Percentiles rank a stretch among this genome's conserved stretches.
These are phyloP conservation scores for Phocides pigmalion DNA, from an alignment of 1,140 invertebrate genomes.

Conservation along the genomic window DNA sequence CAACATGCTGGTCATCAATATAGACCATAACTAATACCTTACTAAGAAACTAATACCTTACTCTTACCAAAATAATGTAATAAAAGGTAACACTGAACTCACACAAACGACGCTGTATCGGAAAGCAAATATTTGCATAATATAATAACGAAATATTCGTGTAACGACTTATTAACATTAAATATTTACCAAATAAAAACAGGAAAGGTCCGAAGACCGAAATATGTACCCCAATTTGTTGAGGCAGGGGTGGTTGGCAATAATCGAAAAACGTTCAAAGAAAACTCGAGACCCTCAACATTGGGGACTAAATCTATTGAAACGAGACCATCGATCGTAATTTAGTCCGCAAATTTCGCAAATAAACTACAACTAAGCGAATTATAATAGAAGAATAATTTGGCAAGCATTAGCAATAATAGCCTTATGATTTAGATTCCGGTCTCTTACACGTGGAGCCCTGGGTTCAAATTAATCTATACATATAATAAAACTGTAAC, in stretches of 20 bases:
- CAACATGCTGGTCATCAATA: too few relatives aligned
- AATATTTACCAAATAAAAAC: constrained; percentile 34
- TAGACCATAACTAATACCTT: too few relatives aligned
- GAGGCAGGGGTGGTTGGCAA: constrained; percentile 25
- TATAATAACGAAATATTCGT: constrained; percentile 21
- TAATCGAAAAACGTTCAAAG: constrained; percentile 48
- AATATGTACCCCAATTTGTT: constrained; percentile 28
- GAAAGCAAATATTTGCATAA: background rate
- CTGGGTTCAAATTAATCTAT: too few relatives aligned
- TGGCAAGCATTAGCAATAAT: too few relatives aligned
- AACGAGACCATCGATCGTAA: constrained; percentile 24
- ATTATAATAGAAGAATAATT: constrained; percentile 7
- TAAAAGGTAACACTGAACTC: too few relatives aligned
- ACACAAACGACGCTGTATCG: background rate
- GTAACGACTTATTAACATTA: constrained; percentile 27
- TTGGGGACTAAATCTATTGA: constrained; percentile 42
- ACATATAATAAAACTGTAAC: too few relatives aligned
- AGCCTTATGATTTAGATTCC: too few relatives aligned
- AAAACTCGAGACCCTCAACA: constrained; percentile 34
- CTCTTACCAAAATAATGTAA: too few relatives aligned
- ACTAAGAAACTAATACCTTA: too few relatives aligned
- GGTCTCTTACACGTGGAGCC: too few relatives aligned
- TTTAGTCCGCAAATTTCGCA: constrained; percentile 26
- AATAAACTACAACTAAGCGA: constrained; percentile 22
- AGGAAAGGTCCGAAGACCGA: constrained; percentile 37